Evolutionary conservation across 2,797 vertebrate genomes (phyloP).

Genomic region (Hydrocynus forskahlii): DNA sequence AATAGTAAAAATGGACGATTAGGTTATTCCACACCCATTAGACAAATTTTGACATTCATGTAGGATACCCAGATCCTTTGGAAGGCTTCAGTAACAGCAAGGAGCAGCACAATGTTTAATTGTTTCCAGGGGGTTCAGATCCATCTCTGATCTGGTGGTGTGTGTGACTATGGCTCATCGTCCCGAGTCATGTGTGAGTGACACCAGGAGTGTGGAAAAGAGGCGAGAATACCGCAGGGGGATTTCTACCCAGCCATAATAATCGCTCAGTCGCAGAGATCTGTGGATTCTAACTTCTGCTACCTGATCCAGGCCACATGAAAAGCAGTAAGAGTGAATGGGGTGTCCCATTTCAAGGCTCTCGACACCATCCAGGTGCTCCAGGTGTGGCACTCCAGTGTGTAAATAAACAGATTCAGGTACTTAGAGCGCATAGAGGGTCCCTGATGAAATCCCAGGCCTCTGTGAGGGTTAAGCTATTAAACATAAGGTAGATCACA

Average conservation of each 20-base stretch:
- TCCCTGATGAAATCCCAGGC: slow-evolving; percentile 35
- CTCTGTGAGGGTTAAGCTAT: slow-evolving; percentile 19
- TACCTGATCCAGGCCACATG: slow-evolving; percentile 51
- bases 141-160: slow-evolving; percentile 10
- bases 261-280: slow-evolving; percentile 47
- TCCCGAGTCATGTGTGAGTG: slow-evolving; percentile 8
- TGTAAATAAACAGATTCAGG: slow-evolving; percentile 44
- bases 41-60: too few species aligned
- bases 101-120: too few species aligned
- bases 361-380: slow-evolving; percentile 53
- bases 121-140: slow-evolving; percentile 13
- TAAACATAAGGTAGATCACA: slow-evolving; percentile 16
- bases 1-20: too few species aligned
- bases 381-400: slow-evolving; percentile 45
- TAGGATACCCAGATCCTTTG: too few species aligned
- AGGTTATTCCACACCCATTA: too few species aligned
- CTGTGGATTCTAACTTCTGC: slow-evolving; percentile 48
- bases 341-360: slow-evolving; percentile 53
- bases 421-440: slow-evolving; percentile 21
- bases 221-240: slow-evolving; percentile 24
- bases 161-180: slow-evolving; percentile 30
- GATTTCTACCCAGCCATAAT: slow-evolving; percentile 50
- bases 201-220: slow-evolving; percentile 9
- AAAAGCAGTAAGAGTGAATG: slow-evolving; percentile 55
- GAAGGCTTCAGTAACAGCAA: too few species aligned